These are phyloP conservation scores for Triplophysa yarkandensis DNA, from an alignment of 2,797 vertebrate species.

Conservation along the genomic window DNA sequence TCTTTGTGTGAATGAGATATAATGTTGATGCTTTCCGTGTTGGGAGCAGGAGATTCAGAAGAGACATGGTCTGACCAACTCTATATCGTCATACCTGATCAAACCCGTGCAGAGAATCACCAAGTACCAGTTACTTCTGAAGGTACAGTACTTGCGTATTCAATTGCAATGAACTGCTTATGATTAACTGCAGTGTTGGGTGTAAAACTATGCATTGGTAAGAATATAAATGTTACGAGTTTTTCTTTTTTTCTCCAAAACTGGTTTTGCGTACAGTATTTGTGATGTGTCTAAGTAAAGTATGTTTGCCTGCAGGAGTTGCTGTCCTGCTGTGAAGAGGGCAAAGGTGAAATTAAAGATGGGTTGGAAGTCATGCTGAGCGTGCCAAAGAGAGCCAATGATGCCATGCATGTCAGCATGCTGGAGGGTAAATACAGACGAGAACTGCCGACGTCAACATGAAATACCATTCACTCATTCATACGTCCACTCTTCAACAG, in stretches of 20 bases:
- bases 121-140: slow-evolving; percentile 96
- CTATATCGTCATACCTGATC: slow-evolving; percentile 98
- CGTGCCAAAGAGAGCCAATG: slow-evolving; percentile 96
- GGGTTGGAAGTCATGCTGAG: slow-evolving; percentile 97
- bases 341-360: slow-evolving; percentile 97
- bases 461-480: too few relatives aligned
- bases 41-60: slow-evolving; percentile 91
- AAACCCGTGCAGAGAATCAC: slow-evolving; percentile 99
- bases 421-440: slow-evolving; percentile 83
- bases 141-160: slow-evolving; percentile 73
- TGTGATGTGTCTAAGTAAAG: background rate
- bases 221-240: too few relatives aligned
- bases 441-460: background rate
- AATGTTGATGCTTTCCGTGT: slow-evolving; percentile 3
- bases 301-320: slow-evolving; percentile 80
- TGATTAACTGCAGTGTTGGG: background rate
- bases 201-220: too few relatives aligned
- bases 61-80: slow-evolving; percentile 91
- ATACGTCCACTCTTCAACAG: slow-evolving; percentile 65
- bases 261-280: background rate
- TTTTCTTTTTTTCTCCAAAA: background rate
- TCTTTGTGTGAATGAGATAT: background rate
- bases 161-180: background rate
- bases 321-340: slow-evolving; percentile 96
- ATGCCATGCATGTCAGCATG: slow-evolving; percentile 98